Percentiles rank a stretch among this genome's conserved stretches.
phyloP scores from a whole-genome alignment of 1,140 invertebrate species.

The Melanaphis sacchari region DNA sequence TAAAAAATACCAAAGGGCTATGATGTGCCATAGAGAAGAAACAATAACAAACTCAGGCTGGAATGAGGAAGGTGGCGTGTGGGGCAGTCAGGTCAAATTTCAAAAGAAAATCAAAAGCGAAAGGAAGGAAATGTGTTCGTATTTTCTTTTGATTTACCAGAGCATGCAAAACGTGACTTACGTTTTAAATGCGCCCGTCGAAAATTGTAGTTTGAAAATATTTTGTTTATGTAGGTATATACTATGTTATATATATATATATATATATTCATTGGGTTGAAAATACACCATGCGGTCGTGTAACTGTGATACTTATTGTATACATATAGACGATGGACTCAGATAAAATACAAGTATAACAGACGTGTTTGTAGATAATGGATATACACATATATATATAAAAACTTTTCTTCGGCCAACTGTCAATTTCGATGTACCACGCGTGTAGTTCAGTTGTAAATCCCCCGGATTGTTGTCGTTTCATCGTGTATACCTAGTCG shows the following conservation, averaged over 20 bases:
- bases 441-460: neutral
- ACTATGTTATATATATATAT: no score
- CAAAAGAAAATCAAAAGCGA: slow-evolving; percentile 37
- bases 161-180: slow-evolving; percentile 32
- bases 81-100: slow-evolving; percentile 18
- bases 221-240: neutral
- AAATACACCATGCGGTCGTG: neutral
- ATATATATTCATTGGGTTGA: neutral
- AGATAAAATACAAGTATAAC: neutral
- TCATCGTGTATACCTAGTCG: neutral
- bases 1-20: neutral
- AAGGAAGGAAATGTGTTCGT: neutral
- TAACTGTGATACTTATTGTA: neutral
- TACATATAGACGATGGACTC: neutral
- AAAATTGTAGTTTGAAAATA: neutral
- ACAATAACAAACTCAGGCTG: neutral
- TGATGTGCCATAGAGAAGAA: neutral
- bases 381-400: neutral
- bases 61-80: no score
- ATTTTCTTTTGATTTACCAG: slow-evolving; percentile 25
- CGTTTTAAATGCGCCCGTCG: neutral
- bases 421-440: slow-evolving; percentile 11
- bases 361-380: neutral
- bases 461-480: neutral
- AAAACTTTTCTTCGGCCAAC: slow-evolving; percentile 13